Evolutionary conservation across 2,113 vertebrate genomes (phyloP).

Genomic region (Tragulus kanchil): DNA sequence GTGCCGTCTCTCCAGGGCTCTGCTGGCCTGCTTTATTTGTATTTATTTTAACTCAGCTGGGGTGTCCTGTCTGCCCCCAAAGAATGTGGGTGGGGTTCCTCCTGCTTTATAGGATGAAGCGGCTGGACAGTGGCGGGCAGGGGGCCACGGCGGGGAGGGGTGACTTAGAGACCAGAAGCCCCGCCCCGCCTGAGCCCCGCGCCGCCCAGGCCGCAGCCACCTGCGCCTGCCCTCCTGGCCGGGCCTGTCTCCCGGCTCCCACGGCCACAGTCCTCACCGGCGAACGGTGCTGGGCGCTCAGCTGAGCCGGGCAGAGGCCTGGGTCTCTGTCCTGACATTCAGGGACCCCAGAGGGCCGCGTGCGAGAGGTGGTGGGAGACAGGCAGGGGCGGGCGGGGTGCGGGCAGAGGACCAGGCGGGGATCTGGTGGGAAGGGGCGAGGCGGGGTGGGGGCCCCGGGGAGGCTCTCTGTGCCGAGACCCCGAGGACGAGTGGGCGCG

Average conservation of each 20-base stretch:
- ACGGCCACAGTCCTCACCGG: neutral
- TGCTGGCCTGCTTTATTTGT: neutral
- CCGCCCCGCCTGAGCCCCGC: neutral
- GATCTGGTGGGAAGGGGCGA: neutral
- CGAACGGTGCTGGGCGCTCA: neutral
- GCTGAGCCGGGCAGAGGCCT: neutral
- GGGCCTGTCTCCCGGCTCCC: rapidly evolving
- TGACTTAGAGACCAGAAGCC: neutral
- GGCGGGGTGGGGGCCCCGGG: neutral
- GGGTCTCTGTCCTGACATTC: neutral
- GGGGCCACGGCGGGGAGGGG: neutral
- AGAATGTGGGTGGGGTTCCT: neutral
- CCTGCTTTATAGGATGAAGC: neutral
- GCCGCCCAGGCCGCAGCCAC: neutral
- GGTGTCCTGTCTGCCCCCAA: neutral
- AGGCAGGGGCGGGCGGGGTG: too few relatives aligned
- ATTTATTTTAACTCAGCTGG: neutral
- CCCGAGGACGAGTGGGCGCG: neutral
- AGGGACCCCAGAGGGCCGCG: too few relatives aligned
- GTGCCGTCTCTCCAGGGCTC: neutral
- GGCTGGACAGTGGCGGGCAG: neutral
- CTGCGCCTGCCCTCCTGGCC: too few relatives aligned
- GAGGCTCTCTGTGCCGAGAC: neutral
- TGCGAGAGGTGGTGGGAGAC: too few relatives aligned
- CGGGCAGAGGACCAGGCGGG: neutral